Conservation (phyloP, 2,113 vertebrate genomes). For the Hylia prasina region DNA sequence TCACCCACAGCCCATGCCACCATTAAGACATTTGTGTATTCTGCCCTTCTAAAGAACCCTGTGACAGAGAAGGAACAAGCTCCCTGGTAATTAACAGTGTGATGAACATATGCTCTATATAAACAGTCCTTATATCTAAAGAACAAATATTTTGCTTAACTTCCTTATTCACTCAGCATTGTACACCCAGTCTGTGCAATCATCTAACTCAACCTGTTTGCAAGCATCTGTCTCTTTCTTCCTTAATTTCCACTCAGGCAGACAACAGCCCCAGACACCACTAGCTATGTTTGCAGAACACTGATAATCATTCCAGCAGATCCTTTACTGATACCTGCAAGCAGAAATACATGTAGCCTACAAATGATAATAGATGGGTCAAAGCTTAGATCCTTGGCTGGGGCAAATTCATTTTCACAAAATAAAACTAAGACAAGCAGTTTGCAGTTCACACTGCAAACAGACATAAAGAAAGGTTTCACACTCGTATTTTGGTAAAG, state of each 20-base stretch:
- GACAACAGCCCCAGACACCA: neutral
- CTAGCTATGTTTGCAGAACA: neutral
- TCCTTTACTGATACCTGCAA: neutral
- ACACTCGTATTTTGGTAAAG: neutral
- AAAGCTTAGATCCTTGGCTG: neutral
- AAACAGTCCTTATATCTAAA: neutral
- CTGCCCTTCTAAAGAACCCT: neutral
- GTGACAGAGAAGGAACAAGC: neutral
- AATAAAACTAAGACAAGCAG: neutral
- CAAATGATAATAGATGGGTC: neutral
- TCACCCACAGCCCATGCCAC: neutral
- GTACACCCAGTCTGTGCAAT: neutral
- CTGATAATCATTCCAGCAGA: neutral
- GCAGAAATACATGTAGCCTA: neutral
- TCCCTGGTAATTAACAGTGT: neutral
- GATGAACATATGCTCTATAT: neutral
- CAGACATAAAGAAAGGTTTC: neutral
- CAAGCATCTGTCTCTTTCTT: neutral
- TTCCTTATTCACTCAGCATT: neutral
- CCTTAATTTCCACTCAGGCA: neutral
- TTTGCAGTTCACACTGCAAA: neutral
- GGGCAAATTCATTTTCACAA: neutral
- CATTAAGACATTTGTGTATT: neutral
- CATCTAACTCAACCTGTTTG: neutral
- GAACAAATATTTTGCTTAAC: neutral